These are phyloP conservation scores for Athene cunicularia DNA, from an alignment of 2,113 vertebrate species.

Conservation along the genomic window DNA sequence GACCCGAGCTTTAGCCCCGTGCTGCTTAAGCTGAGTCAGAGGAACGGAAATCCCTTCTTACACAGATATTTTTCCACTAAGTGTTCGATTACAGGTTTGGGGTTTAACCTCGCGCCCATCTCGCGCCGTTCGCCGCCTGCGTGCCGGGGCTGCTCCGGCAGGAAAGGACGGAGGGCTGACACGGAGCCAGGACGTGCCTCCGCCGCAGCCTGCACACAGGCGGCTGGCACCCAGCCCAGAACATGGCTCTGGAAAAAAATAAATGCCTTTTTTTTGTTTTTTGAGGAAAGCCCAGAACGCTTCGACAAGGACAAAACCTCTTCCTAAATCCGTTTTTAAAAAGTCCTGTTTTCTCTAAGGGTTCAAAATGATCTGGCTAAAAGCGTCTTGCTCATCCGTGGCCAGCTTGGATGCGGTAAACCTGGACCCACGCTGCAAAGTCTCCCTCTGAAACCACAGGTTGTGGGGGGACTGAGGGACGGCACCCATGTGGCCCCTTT, in stretches of 20 bases:
- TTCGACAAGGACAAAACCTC: background rate
- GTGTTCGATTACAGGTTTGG: background rate
- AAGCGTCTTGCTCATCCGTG: background rate
- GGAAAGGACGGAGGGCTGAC: background rate
- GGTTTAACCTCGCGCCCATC: background rate
- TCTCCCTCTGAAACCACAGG: rapidly evolving
- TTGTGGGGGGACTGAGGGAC: background rate
- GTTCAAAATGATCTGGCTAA: background rate
- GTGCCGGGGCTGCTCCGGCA: background rate
- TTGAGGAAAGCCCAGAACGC: slow-evolving; percentile 23
- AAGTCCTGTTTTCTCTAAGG: background rate
- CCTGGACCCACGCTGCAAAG: rapidly evolving
- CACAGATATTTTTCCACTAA: background rate
- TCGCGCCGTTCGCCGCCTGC: rapidly evolving
- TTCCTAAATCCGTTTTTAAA: background rate
- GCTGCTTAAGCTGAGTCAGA: slow-evolving; percentile 9
- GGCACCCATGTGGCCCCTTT: rapidly evolving
- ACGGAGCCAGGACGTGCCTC: background rate
- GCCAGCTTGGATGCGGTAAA: background rate
- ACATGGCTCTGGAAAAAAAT: background rate
- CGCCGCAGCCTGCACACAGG: background rate
- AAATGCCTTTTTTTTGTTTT: slow-evolving; percentile 25
- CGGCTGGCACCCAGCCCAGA: background rate
- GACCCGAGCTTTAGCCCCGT: background rate
- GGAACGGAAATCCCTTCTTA: background rate